Evolutionary conservation across 2,888 invertebrate genomes (phyloP).

Genomic region (Cancer borealis): DNA sequence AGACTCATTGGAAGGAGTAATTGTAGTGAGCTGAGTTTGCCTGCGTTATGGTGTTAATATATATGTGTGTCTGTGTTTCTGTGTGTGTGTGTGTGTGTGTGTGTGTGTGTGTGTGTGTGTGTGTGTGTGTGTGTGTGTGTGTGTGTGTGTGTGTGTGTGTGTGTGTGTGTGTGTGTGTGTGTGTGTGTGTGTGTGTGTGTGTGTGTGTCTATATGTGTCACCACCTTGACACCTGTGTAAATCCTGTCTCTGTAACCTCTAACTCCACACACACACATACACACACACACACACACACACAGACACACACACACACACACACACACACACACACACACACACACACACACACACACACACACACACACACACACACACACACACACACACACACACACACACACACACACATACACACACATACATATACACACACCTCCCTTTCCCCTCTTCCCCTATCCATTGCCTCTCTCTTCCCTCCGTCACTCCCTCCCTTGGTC

Average conservation of each 20-base stretch:
- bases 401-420: background rate
- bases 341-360: background rate
- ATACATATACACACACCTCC: background rate
- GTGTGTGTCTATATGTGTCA: background rate
- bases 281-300: background rate
- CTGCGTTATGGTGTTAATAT: background rate
- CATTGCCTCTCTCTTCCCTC: background rate
- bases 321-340: background rate
- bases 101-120: background rate
- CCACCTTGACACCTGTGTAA: background rate
- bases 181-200: background rate
- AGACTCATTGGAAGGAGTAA: conserved; percentile 7
- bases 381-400: no score
- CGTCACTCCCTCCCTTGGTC: background rate
- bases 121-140: background rate
- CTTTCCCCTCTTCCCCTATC: background rate
- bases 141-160: no score
- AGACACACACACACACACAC: background rate
- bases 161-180: background rate
- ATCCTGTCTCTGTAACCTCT: background rate
- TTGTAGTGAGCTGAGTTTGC: background rate
- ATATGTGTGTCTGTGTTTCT: background rate
- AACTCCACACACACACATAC: background rate
- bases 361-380: background rate
- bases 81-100: background rate